Conservation (phyloP, 2,888 invertebrate species). For the Germaria angustata region DNA sequence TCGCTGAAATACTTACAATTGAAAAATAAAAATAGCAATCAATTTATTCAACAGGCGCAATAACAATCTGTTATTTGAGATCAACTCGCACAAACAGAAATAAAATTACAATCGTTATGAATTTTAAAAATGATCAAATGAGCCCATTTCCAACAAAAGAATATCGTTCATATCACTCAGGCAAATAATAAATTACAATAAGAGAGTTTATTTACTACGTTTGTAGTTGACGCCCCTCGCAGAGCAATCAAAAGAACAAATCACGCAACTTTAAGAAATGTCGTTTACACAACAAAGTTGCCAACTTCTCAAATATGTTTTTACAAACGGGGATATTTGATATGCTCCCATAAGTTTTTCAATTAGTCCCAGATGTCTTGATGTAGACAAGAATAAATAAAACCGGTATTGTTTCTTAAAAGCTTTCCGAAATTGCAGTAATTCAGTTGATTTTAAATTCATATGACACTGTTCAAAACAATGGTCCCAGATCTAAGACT, state of each 20-base stretch:
- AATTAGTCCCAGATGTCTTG: no score
- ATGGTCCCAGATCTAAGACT: no score
- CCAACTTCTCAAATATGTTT: not conserved
- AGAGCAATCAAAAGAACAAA: conserved; percentile 50
- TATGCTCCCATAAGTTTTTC: no score
- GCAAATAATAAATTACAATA: conserved; percentile 6
- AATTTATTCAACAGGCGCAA: conserved; percentile 54
- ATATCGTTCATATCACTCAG: conserved; percentile 1
- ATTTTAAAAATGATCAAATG: conserved; percentile 15
- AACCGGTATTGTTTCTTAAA: no score
- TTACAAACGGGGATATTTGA: no score
- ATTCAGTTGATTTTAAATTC: no score
- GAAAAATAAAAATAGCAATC: conserved; percentile 21
- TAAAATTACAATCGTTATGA: conserved; percentile 56
- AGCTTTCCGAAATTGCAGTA: no score
- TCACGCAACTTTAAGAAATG: conserved; percentile 52
- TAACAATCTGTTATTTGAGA: conserved; percentile 73
- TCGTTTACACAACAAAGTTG: conserved; percentile 30
- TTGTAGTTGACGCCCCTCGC: conserved; percentile 48
- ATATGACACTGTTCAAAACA: no score
- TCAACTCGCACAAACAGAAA: conserved; percentile 68
- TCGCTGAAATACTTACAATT: not conserved
- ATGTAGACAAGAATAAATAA: no score
- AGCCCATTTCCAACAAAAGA: conserved; percentile 55
- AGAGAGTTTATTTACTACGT: conserved; percentile 6